Evolutionary conservation across 2,888 invertebrate species (phyloP).

Genomic region (Caenorhabditis parvicauda): DNA sequence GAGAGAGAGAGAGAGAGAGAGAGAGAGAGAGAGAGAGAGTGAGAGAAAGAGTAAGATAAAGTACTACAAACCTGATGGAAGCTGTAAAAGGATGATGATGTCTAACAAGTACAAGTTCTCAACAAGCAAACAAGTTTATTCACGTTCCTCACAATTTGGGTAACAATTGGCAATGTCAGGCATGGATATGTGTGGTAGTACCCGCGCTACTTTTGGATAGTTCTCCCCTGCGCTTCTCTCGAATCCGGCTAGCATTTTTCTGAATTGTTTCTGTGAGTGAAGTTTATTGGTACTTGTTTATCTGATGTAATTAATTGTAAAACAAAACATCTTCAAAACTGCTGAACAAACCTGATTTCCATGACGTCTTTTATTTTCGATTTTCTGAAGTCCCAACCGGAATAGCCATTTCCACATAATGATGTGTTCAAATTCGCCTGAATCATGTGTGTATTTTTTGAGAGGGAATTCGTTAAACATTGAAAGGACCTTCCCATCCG

Average conservation of each 20-base stretch:
- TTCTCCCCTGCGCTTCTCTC: constrained; percentile 31
- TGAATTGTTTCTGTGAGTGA: no score
- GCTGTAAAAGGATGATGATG: no score
- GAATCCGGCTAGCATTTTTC: constrained; percentile 26
- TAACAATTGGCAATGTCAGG: constrained; percentile 48
- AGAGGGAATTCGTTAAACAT: no score
- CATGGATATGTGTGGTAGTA: constrained; percentile 30
- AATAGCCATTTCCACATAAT: constrained; percentile 21
- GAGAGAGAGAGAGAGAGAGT: background rate
- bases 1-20: background rate
- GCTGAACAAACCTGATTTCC: background rate
- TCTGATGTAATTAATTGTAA: no score
- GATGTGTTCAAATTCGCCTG: constrained; percentile 27
- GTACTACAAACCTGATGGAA: no score
- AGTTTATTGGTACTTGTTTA: no score
- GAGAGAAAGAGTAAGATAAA: background rate
- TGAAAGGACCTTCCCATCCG: constrained; percentile 47
- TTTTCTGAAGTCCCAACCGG: constrained; percentile 26
- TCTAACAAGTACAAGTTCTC: no score
- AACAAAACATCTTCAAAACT: background rate
- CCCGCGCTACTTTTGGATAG: constrained; percentile 38
- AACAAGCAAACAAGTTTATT: constrained; percentile 7
- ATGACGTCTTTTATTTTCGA: constrained; percentile 21
- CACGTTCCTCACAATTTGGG: constrained; percentile 43
- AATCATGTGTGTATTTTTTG: no score